Percentiles rank a stretch among this genome's conserved stretches.
phyloP scores from a whole-genome alignment of 2,113 vertebrate species.

The Mionectes macconnelli region DNA sequence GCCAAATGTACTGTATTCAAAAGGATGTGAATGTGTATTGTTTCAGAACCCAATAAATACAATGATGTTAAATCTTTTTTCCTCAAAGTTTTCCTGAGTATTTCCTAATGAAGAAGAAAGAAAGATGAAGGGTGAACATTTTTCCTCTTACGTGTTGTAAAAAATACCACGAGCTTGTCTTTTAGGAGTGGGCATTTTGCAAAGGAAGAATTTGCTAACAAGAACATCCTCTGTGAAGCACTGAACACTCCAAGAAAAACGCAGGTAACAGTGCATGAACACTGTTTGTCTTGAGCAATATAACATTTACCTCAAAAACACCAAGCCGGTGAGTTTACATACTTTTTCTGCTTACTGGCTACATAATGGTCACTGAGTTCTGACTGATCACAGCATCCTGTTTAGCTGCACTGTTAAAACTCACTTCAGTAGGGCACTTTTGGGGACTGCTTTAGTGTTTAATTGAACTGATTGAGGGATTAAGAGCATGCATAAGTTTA shows the following conservation, averaged over 20 bases:
- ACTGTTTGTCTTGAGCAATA: not conserved
- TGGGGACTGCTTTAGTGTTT: not conserved
- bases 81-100: constrained; percentile 40
- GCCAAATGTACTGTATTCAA: constrained; percentile 99
- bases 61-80: constrained; percentile 80
- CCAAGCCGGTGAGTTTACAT: not conserved
- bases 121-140: not conserved
- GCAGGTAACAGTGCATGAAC: not conserved
- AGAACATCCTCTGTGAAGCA: not conserved
- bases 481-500: not conserved
- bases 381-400: not conserved
- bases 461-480: not conserved
- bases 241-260: not conserved
- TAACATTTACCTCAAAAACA: not conserved
- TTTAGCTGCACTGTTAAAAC: not conserved
- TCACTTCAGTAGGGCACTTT: not conserved
- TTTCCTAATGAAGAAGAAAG: constrained; percentile 34
- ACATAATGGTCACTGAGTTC: not conserved
- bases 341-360: not conserved
- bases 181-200: not conserved
- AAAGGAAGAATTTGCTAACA: not conserved
- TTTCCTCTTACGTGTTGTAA: not conserved
- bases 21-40: constrained; percentile 96
- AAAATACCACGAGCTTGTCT: not conserved
- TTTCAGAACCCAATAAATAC: constrained; percentile 96